Base-by-base conservation (phyloP, 2,113 vertebrate genomes). In the Urocolius indicus region DNA sequence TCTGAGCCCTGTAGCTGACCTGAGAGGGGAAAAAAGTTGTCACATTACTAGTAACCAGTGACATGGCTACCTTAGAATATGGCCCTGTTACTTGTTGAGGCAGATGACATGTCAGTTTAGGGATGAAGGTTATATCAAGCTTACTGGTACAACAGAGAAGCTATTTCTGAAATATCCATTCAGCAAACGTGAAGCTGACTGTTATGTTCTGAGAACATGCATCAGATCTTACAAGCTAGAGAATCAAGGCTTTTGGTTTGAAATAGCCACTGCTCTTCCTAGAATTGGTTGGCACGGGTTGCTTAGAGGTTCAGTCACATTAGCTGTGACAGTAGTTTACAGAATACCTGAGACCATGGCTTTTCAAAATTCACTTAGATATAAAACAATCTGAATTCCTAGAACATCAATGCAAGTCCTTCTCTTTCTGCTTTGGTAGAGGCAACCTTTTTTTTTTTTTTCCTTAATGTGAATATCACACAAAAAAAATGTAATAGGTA, bases 1-100 rank as follows among this genome's bases (percentile, higher is more conserved):
- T 98, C 94, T 98, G 98, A 66, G 97, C 98, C 81, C 97, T 97
- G 96, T 98, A 98, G 89, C 96, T 98, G 93, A 98, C 97, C 98
- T 98, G 86, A 57, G 58, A 54, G 62, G 74, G 73, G 71, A 46
- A 36, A 38, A 41, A 74, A 84, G 61, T 22, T 36, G 46, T 48
- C 18, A 51, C 7, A 11, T 71, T 32, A 21, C 22, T 41, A 1
- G 0, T 21, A 30, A 11, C 55, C 27, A 66, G 30, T 41, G 89
- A 3, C 0, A 1, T 79, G 82, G 22, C 46, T 83, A 19, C 20
- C 34, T 41, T 80, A 46, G 66, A 63, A 29, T 13, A 10, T 24
- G 29, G 26, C 19, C 15, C 49, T 55, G 13, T 66, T n/a, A 38
- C 24, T 73, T 77, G 16, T 59, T 21, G 57, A 21, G 29, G 48